These are phyloP conservation scores for Aleadryas rufinucha DNA, from an alignment of 2,113 vertebrate species.

Conservation along the genomic window DNA sequence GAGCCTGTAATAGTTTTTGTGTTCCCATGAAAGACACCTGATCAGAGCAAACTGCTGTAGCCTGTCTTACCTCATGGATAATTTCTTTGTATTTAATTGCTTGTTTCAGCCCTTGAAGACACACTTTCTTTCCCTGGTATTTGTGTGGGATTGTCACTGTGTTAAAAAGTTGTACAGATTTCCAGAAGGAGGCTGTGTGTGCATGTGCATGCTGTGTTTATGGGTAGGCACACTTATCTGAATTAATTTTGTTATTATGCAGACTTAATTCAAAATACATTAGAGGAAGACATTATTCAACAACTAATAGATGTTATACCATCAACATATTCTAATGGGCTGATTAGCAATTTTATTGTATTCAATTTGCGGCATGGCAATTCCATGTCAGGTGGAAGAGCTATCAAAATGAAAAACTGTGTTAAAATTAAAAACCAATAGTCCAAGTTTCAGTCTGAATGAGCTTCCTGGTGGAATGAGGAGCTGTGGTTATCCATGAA, in stretches of 20 bases:
- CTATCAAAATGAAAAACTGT: conserved; percentile 77
- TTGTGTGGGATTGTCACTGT: neutral
- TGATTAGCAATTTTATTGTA: conserved; percentile 78
- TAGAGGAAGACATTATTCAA: conserved; percentile 45
- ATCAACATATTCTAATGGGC: conserved; percentile 70
- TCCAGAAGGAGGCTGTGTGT: neutral
- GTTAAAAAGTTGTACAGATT: neutral
- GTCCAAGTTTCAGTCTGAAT: conserved; percentile 69
- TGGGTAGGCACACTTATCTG: neutral
- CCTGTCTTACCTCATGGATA: neutral
- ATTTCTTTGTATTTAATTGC: conserved; percentile 8
- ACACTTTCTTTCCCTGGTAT: neutral
- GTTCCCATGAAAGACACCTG: neutral
- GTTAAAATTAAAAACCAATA: conserved; percentile 76
- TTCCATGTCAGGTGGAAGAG: conserved; percentile 68
- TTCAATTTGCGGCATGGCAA: conserved; percentile 74
- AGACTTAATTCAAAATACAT: conserved; percentile 61
- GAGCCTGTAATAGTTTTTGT: neutral
- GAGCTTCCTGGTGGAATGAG: conserved; percentile 59
- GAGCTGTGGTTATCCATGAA: conserved; percentile 7
- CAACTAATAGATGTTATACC: conserved; percentile 64
- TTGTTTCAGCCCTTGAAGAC: neutral
- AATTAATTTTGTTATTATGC: conserved; percentile 35
- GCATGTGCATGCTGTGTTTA: neutral
- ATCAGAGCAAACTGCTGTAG: neutral